Base-by-base conservation (phyloP, 2,113 vertebrate species). In the Sula dactylatra region DNA sequence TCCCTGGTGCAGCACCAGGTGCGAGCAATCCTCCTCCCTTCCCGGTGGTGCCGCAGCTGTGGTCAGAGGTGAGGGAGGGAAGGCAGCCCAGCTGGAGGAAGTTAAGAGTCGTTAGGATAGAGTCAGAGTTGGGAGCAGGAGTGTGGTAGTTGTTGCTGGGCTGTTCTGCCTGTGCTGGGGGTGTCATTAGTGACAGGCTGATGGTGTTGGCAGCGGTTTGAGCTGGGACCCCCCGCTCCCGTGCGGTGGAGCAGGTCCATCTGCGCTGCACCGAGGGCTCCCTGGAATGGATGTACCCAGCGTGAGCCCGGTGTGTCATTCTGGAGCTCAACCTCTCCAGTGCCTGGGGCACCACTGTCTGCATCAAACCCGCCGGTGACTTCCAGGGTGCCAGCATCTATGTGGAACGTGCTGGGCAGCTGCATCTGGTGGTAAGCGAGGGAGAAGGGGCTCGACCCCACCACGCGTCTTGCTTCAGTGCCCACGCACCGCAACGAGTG, bases 271-370 rank as follows among this genome's bases (percentile, higher is more conserved):
- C 98, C 0, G 94, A 97, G 85, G 98, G 98, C 21, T 98, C 96
- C 9, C 97, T 99, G 85, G 93, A 97, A 73, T 98, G 98, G 98
- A 34, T 98, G 61, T 98, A 98, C 94, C 98, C 98, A 6, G 97
- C 96, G 1, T 97, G 96, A 70, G 98, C 98, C 49, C 94, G 99
- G 82, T 83, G 97, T 4, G 97, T 99, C 16, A 42, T 98, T 9
- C 96, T 99, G 90, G 98, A 98, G 82, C 98, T 98, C 82, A 98
- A 95, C 95, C 86, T 98, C 72, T 96, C 97, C 64, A 96, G 97
- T 4, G 45, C 89, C 70, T 69, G 1, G 38, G 97, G 80, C 94
- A 95, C 88, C 54, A 92, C 97, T 0, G 81, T 98, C 77, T 99
- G 98, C 96, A 98, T 99, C 94, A 98, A 98, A 89, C 98, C 98